Conservation (phyloP, 2,888 invertebrate genomes). For the Elysia crispata region DNA sequence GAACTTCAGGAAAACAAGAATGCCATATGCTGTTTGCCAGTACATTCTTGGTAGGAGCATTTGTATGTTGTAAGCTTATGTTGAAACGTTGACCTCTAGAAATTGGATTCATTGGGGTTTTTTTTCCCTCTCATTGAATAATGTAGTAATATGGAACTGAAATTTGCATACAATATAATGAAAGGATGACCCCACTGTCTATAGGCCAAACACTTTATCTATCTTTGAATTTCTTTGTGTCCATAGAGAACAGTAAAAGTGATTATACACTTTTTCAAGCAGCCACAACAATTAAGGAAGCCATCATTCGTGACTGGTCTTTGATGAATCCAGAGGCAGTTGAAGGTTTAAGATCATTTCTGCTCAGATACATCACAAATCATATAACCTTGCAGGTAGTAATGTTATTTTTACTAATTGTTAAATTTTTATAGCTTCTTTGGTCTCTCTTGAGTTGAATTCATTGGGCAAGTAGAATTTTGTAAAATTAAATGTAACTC, state of each 20-base stretch:
- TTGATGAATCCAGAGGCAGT: constrained; percentile 85
- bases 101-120: not conserved
- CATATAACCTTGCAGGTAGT: constrained; percentile 78
- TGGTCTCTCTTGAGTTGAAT: too few species aligned
- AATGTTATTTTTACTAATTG: too few species aligned
- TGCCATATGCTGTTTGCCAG: constrained; percentile 88
- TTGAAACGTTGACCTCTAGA: not conserved
- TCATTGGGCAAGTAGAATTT: too few species aligned
- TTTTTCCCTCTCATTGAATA: constrained; percentile 15
- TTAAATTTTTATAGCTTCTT: too few species aligned
- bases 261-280: constrained; percentile 93
- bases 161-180: not conserved
- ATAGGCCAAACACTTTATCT: not conserved
- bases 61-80: too few species aligned
- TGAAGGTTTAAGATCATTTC: constrained; percentile 85
- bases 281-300: constrained; percentile 88
- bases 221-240: constrained; percentile 39
- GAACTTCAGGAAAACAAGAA: constrained; percentile 88
- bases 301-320: constrained; percentile 90
- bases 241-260: constrained; percentile 76
- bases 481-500: too few species aligned
- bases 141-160: not conserved
- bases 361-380: constrained; percentile 86
- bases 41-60: constrained; percentile 84
- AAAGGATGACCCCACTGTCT: too few species aligned